phyloP scores from a whole-genome alignment of 1,140 invertebrate genomes.

The Drosophila parvula region DNA sequence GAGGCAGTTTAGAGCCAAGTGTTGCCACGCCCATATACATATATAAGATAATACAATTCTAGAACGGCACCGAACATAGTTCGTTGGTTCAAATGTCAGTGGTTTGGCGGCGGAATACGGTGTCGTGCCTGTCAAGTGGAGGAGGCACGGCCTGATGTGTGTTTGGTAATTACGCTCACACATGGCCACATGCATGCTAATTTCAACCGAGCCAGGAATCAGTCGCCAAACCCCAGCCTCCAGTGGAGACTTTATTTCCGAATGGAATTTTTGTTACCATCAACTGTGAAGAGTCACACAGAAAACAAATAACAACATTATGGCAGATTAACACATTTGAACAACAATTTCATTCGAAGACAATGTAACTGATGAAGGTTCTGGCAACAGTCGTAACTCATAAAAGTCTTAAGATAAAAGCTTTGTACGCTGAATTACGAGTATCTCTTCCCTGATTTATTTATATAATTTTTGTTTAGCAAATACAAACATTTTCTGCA shows the following conservation, averaged over 20 bases:
- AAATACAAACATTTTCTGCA: background rate
- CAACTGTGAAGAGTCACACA: slow-evolving; percentile 6
- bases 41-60: slow-evolving; percentile 16
- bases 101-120: slow-evolving; percentile 5
- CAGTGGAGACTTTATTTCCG: slow-evolving; percentile 21
- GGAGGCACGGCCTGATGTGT: slow-evolving; percentile 9
- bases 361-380: too few relatives aligned
- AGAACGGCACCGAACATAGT: background rate
- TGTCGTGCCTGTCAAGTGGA: slow-evolving; percentile 3
- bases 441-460: background rate
- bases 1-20: slow-evolving; percentile 31
- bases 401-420: background rate
- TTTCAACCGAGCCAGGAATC: slow-evolving; percentile 37
- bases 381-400: too few relatives aligned
- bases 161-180: slow-evolving; percentile 71
- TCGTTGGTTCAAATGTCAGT: slow-evolving; percentile 27
- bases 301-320: background rate
- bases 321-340: background rate
- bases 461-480: background rate
- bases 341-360: background rate
- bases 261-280: slow-evolving; percentile 60
- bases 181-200: slow-evolving; percentile 74
- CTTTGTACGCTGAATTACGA: background rate
- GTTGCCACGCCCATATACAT: slow-evolving; percentile 3
- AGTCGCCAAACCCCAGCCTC: slow-evolving; percentile 7